These are phyloP conservation scores for Dallia pectoralis DNA, from an alignment of 2,797 vertebrate genomes.

Conservation along the genomic window DNA sequence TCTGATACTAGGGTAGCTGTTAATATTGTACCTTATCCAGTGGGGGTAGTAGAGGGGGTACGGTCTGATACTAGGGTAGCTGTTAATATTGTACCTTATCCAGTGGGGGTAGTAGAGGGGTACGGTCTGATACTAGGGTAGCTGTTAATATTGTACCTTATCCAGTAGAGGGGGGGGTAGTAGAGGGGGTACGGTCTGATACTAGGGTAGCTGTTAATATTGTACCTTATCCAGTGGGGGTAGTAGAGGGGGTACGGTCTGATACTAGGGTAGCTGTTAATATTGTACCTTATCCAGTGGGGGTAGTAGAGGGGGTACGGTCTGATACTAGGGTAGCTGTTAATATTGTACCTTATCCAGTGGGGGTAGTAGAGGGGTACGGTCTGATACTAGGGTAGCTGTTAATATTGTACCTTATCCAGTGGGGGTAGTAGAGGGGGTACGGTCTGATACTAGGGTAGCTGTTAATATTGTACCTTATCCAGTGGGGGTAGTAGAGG, in stretches of 20 bases:
- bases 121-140: conserved; percentile 81
- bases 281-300: conserved; percentile 88
- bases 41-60: conserved; percentile 91
- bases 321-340: conserved; percentile 80
- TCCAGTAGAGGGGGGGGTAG: conserved; percentile 89
- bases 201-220: conserved; percentile 81
- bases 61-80: conserved; percentile 79
- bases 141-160: conserved; percentile 86
- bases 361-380: conserved; percentile 89
- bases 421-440: conserved; percentile 91
- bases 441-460: conserved; percentile 81
- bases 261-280: conserved; percentile 82
- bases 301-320: conserved; percentile 90
- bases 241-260: conserved; percentile 87
- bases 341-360: conserved; percentile 91
- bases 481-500: conserved; percentile 91
- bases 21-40: conserved; percentile 91
- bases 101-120: conserved; percentile 90
- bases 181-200: conserved; percentile 85
- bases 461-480: conserved; percentile 86
- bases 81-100: conserved; percentile 93
- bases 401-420: conserved; percentile 91
- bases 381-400: conserved; percentile 80
- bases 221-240: conserved; percentile 89
- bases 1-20: conserved; percentile 80